Base-by-base conservation (phyloP, 2,888 invertebrate species). In the Chironomus riparius region DNA sequence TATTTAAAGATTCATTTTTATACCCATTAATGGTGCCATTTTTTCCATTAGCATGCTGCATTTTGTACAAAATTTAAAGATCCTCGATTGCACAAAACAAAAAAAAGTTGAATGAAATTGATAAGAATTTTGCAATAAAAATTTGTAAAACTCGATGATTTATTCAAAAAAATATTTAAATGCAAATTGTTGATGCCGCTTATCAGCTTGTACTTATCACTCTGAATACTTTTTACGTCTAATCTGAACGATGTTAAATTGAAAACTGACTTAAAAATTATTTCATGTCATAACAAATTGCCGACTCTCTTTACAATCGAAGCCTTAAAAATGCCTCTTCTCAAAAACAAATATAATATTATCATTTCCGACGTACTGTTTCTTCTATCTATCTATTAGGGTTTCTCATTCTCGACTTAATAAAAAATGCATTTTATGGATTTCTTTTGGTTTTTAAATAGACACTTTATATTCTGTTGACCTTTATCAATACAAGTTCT, bases 401-500 rank as follows among this genome's bases (percentile, higher is more conserved):
- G 38, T 38, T 38, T 38, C 38, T 38, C 38, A 38, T 38, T 38
- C 38, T 10, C 38, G 38, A 38, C 38, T 38, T 1, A 38, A 18
- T 56, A 56, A 56, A 18, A 2, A 38, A 38, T 38, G 38, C 38
- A 38, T 38, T 38, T 38, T 38, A 38, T 38, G 38, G 38, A 38
- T 38, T 38, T 38, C 38, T 38, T 38, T 38, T 38, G 7, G 7
- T 7, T 38, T 38, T 38, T 38, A 38, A 38, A 38, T 10, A 38
- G 38, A 1, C 38, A 38, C 38, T 38, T 74, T 68, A 47, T 47
- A 18, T 22, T 38, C 62, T 28, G 7, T 21, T 38, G 10, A 93
- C 88, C 84, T 88, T 89, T 88, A 92, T 90, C 75, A 95, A 82
- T 47, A 93, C 88, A 78, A 95, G 83, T 80, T 94, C 90, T 79